These are phyloP conservation scores for Oxystoma pomonae DNA, from an alignment of 2,888 invertebrate species.

Conservation along the genomic window DNA sequence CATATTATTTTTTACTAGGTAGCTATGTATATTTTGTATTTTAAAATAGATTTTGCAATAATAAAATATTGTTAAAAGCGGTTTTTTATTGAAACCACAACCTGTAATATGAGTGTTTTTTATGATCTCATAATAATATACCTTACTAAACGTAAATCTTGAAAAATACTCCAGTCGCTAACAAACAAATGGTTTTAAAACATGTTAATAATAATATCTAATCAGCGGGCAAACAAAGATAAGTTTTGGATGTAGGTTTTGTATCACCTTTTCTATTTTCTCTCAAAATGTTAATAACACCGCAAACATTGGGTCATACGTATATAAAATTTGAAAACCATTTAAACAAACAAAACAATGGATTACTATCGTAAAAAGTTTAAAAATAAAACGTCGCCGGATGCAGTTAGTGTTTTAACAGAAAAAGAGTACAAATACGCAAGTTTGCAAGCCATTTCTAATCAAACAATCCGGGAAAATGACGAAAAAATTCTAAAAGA, in stretches of 20 bases:
- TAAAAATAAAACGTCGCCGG: constrained; percentile 8
- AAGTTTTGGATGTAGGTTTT: too few relatives aligned
- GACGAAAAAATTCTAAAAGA: constrained; percentile 19
- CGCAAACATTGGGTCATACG: background rate
- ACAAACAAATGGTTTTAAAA: background rate
- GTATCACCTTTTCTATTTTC: background rate
- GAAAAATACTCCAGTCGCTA: background rate
- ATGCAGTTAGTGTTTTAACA: constrained; percentile 7
- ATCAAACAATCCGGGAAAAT: constrained; percentile 18
- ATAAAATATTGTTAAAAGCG: too few relatives aligned
- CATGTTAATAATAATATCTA: background rate
- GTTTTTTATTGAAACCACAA: background rate
- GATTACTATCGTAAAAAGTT: constrained; percentile 23
- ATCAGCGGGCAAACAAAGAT: too few relatives aligned
- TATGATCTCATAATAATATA: background rate
- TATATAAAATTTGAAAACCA: background rate
- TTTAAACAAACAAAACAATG: constrained; percentile 13
- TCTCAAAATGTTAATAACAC: background rate
- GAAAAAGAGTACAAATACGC: constrained; percentile 23
- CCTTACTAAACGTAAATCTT: too few relatives aligned
- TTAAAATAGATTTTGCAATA: too few relatives aligned
- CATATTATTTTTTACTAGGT: too few relatives aligned
- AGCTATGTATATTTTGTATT: too few relatives aligned
- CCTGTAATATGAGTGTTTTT: background rate
- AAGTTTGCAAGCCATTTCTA: constrained; percentile 23